Evolutionary conservation across 1,140 invertebrate genomes (phyloP).

Genomic region (Adoxophyes honmai): DNA sequence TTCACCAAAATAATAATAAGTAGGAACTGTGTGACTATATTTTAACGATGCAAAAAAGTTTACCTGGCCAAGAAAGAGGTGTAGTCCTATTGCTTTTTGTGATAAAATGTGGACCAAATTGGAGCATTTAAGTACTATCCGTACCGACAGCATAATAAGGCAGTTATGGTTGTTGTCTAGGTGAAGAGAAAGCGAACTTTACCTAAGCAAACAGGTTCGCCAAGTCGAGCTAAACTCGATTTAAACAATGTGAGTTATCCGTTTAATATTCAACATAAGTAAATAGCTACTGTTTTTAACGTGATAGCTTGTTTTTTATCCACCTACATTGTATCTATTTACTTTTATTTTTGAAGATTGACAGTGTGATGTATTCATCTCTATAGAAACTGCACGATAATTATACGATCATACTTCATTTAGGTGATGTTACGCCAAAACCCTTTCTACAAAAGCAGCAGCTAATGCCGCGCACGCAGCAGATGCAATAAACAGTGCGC

Average conservation of each 20-base stretch:
- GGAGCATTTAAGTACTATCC: background rate
- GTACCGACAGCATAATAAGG: background rate
- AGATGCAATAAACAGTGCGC: background rate
- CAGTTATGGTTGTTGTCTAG: too few relatives aligned
- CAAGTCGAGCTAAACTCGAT: too few relatives aligned
- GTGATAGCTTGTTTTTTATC: too few relatives aligned
- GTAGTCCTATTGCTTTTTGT: conserved; percentile 9
- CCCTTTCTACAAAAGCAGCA: background rate
- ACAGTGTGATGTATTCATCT: too few relatives aligned
- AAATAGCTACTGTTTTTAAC: too few relatives aligned
- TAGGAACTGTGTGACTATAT: conserved; percentile 30
- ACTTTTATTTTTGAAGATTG: too few relatives aligned
- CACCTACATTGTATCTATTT: too few relatives aligned
- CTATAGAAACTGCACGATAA: background rate
- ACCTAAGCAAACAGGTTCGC: too few relatives aligned
- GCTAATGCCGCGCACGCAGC: background rate
- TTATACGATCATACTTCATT: background rate
- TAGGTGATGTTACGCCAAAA: background rate
- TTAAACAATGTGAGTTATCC: too few relatives aligned
- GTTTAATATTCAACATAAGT: too few relatives aligned
- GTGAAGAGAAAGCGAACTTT: too few relatives aligned
- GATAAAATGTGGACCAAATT: conserved; percentile 9
- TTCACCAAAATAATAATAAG: conserved; percentile 45
- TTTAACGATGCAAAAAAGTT: conserved; percentile 35
- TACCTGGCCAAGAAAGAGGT: conserved; percentile 51